Evolutionary conservation across 2,888 invertebrate species (phyloP), one percentile per base, ranked within the genome.

Genomic region (Lepidochrysops patricia): DNA sequence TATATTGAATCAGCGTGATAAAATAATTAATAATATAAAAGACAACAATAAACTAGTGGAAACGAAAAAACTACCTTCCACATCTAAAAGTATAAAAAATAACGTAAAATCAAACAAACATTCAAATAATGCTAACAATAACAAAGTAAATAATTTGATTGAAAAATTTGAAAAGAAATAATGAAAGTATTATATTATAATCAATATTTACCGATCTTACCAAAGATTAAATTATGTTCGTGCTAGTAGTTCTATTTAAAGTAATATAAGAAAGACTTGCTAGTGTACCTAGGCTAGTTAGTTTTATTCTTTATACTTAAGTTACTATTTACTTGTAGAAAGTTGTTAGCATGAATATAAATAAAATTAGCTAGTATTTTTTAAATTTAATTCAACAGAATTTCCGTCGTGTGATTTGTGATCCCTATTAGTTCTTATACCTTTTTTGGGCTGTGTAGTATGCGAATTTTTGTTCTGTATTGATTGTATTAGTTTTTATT

Each of bases 131-230:
- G 19, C 19, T 15, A 12, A n/a, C 4, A 32, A 54, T 19, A 15
- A 29, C 13, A 54, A 54, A 54, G 54, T 54, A 19, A 54, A 54
- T 32, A 32, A 54, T 29, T 32, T 54, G 23, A 54, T 54, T 32
- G 29, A 26, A 4, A 54, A 54, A 1, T 54, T 54, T 54, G 54
- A 54, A 32, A 54, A 54, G 15, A 54, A 54, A 32, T 54, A n/a
- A 54, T 35, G 2, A 2, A 26, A 12, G 49, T n/a, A 26, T 5
- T 6, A 13, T 50, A 26, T 5, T 19, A 3, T 19, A 19, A 15
- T 19, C 19, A 9, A 19, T 19, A 13, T n/a, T n/a, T n/a, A n/a
- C n/a, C n/a, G n/a, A n/a, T n/a, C n/a, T n/a, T 19, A 19, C 43
- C 19, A 43, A 43, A 43, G 19, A 19, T 43, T 43, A 3, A 43